Evolutionary conservation across 2,797 vertebrate genomes (phyloP).

Genomic region (Acanthurus leucopareius): DNA sequence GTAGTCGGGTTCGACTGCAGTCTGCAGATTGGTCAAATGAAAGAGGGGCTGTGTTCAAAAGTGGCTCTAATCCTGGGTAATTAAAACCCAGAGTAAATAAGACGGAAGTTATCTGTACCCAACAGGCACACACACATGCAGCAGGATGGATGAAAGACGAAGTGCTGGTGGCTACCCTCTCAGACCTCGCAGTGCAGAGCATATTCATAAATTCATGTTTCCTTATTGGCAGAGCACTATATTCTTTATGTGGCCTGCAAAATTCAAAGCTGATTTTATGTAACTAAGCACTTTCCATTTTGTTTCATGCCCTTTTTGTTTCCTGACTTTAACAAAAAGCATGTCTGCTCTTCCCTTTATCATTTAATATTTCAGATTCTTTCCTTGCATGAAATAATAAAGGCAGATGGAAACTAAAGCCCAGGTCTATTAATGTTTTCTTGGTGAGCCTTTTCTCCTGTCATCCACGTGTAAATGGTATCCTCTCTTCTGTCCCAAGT

Average conservation of each 20-base stretch:
- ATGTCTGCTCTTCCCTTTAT: constrained; percentile 19
- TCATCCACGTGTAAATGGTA: constrained; percentile 19
- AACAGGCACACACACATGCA: constrained; percentile 66
- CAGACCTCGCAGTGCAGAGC: constrained; percentile 44
- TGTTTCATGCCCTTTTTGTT: constrained; percentile 27
- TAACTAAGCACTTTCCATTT: constrained; percentile 34
- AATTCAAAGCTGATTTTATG: constrained; percentile 44
- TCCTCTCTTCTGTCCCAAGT: constrained; percentile 26
- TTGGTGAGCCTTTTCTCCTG: constrained; percentile 2
- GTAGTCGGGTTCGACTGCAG: constrained; percentile 48
- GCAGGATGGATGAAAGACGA: constrained; percentile 57
- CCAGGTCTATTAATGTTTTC: constrained; percentile 16
- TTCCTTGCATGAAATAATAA: constrained; percentile 46
- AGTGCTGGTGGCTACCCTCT: constrained; percentile 38
- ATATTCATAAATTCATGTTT: constrained; percentile 43
- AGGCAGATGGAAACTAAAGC: constrained; percentile 7
- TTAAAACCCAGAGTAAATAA: constrained; percentile 77
- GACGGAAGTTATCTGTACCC: constrained; percentile 72
- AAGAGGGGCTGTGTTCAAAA: constrained; percentile 46
- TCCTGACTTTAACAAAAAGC: constrained; percentile 20
- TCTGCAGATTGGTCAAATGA: constrained; percentile 42
- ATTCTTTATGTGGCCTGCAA: constrained; percentile 43
- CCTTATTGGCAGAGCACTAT: constrained; percentile 36
- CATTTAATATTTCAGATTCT: constrained; percentile 30
- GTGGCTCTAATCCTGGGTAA: constrained; percentile 73